Evolutionary conservation across 30 jellyfish, hydroid and myxozoan genomes (phyloP), one percentile per base, ranked within the genome.

Genomic region (Euphysa ruthae): DNA sequence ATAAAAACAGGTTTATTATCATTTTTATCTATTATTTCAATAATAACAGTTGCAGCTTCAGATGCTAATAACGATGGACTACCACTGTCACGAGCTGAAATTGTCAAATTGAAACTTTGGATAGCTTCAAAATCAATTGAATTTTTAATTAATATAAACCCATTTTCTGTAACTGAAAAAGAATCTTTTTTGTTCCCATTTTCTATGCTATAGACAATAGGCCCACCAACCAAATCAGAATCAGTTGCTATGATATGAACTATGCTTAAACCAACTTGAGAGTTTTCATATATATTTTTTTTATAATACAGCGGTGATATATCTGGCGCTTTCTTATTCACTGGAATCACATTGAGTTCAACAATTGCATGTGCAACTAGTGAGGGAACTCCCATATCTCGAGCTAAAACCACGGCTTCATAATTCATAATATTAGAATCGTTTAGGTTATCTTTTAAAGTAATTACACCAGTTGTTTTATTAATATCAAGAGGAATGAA

Each of bases 241-340:
- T 38, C 52, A 8, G 52, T 8, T n/a, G 52, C 52, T 38, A 8
- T n/a, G 52, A 38, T 8, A 8, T 38, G 12, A 12, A 38, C 12
- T 38, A 38, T n/a, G n/a, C 14, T 38, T 38, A 38, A 38, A 38
- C 52, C 52, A 38, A 38, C n/a, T n/a, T 8, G 12, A 38, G 52
- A 38, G 52, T 38, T 38, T 38, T 38, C 52, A 8, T 8, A 38
- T 8, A 38, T 38, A n/a, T 38, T n/a, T 38, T 38, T 38, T 8
- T 38, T 38, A 38, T 38, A 38, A n/a, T 65, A 43, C 6, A 82
- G 82, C 21, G 82, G 82, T 52, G 66, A 35, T 29, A 77, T 65
- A 7, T 26, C 54, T 0, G 92, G 92, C 2, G 64, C 19, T 8
- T 38, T 38, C 14, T 8, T 12, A 38, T 38, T 38, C 52, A 8